These are phyloP conservation scores for Leptopilina myrica DNA, from an alignment of 2,888 invertebrate species.

Conservation along the genomic window DNA sequence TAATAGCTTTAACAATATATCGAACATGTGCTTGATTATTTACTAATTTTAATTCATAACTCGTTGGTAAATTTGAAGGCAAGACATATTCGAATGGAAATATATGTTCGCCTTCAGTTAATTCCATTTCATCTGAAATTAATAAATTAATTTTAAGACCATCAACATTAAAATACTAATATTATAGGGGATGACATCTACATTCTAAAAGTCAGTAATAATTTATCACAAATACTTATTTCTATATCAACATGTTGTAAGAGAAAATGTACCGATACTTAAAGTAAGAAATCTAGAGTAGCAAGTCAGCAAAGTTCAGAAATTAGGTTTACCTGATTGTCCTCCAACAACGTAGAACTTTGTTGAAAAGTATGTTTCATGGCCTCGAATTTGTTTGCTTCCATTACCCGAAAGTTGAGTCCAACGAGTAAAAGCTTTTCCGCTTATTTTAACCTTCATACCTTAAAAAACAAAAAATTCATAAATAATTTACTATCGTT, in stretches of 20 bases:
- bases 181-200: neutral
- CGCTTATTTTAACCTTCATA: slow-evolving; percentile 84
- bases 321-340: slow-evolving; percentile 77
- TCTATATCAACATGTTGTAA: slow-evolving; percentile 38
- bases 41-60: slow-evolving; percentile 83
- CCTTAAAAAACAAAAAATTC: slow-evolving; percentile 79
- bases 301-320: neutral
- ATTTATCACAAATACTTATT: neutral
- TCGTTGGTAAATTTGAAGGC: slow-evolving; percentile 85
- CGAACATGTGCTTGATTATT: slow-evolving; percentile 78
- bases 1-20: slow-evolving; percentile 85
- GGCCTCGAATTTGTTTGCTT: slow-evolving; percentile 79
- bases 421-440: slow-evolving; percentile 87
- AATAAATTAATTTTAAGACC: slow-evolving; percentile 18
- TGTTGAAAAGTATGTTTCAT: slow-evolving; percentile 88
- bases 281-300: neutral
- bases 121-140: slow-evolving; percentile 79
- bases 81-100: slow-evolving; percentile 88
- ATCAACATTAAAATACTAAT: slow-evolving; percentile 1
- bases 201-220: no score
- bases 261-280: slow-evolving; percentile 11
- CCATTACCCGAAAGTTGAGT: slow-evolving; percentile 79
- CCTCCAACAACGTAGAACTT: slow-evolving; percentile 86
- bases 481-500: neutral
- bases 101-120: slow-evolving; percentile 83